A percentile compares a stretch with the other conserved stretches of the same genome.
Conservation (phyloP, 2,113 vertebrate genomes). For the Pogona vitticeps region DNA sequence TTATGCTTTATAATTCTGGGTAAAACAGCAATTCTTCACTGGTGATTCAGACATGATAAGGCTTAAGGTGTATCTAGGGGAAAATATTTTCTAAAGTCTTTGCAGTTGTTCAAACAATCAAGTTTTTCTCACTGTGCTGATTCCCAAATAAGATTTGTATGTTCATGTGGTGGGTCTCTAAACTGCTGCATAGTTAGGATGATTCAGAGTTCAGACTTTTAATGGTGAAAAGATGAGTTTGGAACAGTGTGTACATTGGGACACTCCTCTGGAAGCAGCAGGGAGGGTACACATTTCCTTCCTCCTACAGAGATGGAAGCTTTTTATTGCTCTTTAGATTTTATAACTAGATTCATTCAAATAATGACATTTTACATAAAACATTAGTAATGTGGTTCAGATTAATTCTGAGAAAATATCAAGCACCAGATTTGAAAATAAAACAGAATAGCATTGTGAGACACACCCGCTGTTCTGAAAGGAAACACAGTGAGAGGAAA, state of each 20-base stretch:
- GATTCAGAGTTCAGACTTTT: conserved; percentile 19
- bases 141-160: conserved; percentile 4
- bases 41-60: conserved; percentile 19
- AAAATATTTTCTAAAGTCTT: conserved; percentile 3
- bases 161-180: neutral
- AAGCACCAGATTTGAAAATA: neutral
- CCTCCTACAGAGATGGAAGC: neutral
- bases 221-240: accelerated
- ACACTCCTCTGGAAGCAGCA: conserved; percentile 11
- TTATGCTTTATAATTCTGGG: neutral
- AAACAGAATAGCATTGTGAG: neutral
- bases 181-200: neutral
- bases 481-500: neutral
- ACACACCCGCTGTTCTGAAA: neutral
- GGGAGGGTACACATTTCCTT: neutral
- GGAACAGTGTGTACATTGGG: neutral
- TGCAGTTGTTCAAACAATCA: conserved; percentile 11
- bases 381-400: neutral
- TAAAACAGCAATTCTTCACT: conserved; percentile 1
- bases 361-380: conserved; percentile 18
- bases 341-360: neutral
- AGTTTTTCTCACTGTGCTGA: conserved; percentile 1
- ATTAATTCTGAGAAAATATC: neutral
- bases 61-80: neutral
- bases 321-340: conserved; percentile 5